Evolutionary conservation across 1,140 invertebrate genomes (phyloP).

Genomic region (Bombus waltoni): DNA sequence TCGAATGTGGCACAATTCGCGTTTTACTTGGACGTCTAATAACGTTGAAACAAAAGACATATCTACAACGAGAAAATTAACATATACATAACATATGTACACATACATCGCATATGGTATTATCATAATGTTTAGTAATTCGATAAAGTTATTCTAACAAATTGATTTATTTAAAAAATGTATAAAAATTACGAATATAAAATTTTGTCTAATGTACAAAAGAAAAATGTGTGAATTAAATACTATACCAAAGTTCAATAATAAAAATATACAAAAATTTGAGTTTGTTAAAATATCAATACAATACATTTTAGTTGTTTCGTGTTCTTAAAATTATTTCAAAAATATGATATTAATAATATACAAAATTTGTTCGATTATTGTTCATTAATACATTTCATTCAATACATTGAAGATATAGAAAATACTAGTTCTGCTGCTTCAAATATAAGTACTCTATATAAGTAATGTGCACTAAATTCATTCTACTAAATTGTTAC

Average conservation of each 20-base stretch:
- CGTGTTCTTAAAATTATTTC: constrained; percentile 18
- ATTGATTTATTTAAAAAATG: constrained; percentile 74
- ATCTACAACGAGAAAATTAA: constrained; percentile 19
- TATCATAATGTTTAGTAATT: constrained; percentile 22
- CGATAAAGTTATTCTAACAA: constrained; percentile 58
- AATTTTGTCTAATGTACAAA: constrained; percentile 39
- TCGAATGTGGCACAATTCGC: not conserved
- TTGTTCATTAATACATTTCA: constrained; percentile 11
- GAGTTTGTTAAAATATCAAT: constrained; percentile 5
- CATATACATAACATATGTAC: not conserved
- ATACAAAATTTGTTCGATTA: constrained; percentile 27
- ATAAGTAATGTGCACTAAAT: constrained; percentile 53
- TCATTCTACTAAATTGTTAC: constrained; percentile 25
- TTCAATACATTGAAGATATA: constrained; percentile 25
- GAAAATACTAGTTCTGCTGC: constrained; percentile 44
- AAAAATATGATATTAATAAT: constrained; percentile 28
- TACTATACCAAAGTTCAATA: constrained; percentile 16
- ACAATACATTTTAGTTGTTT: not conserved
- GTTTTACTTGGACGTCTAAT: constrained; percentile 34
- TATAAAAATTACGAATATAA: constrained; percentile 70
- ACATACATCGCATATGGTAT: not conserved
- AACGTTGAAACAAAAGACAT: constrained; percentile 48
- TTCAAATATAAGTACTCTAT: constrained; percentile 51
- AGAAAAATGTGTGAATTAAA: constrained; percentile 2
- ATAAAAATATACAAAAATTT: constrained; percentile 28